Conservation (phyloP, 2,797 vertebrate genomes). For the Synanceia verrucosa region DNA sequence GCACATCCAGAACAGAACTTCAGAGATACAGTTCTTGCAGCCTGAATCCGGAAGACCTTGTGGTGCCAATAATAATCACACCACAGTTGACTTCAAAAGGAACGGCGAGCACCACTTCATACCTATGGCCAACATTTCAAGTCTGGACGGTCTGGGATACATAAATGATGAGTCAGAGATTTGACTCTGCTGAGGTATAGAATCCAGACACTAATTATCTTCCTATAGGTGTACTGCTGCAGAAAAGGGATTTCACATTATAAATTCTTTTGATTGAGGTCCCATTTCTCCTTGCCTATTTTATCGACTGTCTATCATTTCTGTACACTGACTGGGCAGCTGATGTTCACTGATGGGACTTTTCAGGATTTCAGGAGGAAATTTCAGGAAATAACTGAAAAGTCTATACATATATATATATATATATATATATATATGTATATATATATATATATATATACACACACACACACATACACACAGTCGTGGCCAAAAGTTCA, state of each 20-base stretch:
- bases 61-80: constrained; percentile 75
- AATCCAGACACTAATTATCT: constrained; percentile 36
- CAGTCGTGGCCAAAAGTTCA: too few species aligned
- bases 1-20: constrained; percentile 66
- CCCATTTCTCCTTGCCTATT: constrained; percentile 11
- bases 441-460: too few species aligned
- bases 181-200: constrained; percentile 62
- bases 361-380: background rate
- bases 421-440: background rate
- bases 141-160: constrained; percentile 75
- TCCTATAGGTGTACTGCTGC: constrained; percentile 27
- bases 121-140: constrained; percentile 71
- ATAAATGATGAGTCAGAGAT: constrained; percentile 85
- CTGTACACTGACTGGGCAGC: constrained; percentile 50
- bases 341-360: constrained; percentile 30
- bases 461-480: too few species aligned
- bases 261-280: constrained; percentile 35
- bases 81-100: constrained; percentile 68
- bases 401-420: background rate
- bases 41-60: constrained; percentile 44
- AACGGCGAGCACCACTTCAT: constrained; percentile 70
- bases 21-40: constrained; percentile 61
- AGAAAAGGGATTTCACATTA: constrained; percentile 28
- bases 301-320: constrained; percentile 30
- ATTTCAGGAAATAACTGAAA: constrained; percentile 7